Base-by-base conservation (phyloP, 2,797 vertebrate genomes). In the Pangasius sanitwongsei region DNA sequence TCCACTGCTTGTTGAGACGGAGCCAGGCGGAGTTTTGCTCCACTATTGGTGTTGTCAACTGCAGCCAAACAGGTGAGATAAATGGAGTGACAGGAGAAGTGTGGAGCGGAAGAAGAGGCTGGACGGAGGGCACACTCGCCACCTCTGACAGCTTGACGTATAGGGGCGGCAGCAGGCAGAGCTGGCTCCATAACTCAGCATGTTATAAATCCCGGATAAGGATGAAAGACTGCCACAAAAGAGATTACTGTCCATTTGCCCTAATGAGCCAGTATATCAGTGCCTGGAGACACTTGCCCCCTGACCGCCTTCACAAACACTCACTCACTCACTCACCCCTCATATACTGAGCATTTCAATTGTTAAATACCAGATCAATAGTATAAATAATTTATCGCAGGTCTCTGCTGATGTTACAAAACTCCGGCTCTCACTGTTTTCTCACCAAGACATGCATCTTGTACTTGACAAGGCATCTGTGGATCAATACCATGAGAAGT, bases 181-280 rank as follows among this genome's bases (percentile, higher is more conserved):
- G 90, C 92, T 90, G 86, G 93, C 89, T 95, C 95, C 95, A 96
- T 97, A 97, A 96, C 95, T 95, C 90, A 94, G 92, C 89, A 92
- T 90, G 94, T 96, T 95, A 95, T 97, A 97, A 97, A 97, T 97
- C 96, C 95, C 92, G 94, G 90, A 93, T 96, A 94, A 97, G 95
- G 96, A 97, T 97, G 97, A 97, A 96, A 94, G 94, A 95, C 95
- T 94, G 95, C 95, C 94, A 97, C 96, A 96, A 96, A 95, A 94
- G 94, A 95, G 92, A 97, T 96, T 96, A 96, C 93, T 96, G 95
- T 96, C 94, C 94, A 96, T 95, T 93, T 92, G 92, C 92, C 93
- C 93, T 95, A 97, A 97, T 96, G 95, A 95, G 94, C 93, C 93
- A 92, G 91, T 92, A 93, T 83, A 92, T 91, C 90, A 89, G 92